Base-by-base conservation (phyloP, 2,888 invertebrate species). In the Adineta ricciae region DNA sequence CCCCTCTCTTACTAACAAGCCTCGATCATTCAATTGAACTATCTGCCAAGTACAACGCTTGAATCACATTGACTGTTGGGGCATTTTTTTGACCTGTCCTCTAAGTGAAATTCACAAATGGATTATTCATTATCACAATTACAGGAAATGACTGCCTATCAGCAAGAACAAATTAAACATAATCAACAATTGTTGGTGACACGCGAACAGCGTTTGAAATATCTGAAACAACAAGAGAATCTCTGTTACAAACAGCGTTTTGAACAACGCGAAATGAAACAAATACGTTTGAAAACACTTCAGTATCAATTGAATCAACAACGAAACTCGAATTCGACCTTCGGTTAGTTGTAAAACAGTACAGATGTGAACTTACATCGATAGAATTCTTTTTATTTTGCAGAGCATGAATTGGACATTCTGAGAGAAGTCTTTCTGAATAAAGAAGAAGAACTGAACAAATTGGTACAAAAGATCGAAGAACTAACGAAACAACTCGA, bases 401-500 rank as follows among this genome's bases (percentile, higher is more conserved):
- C n/a, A 52, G 73, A 36, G 41, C 38, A 95, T 90, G 97, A 97
- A 92, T 93, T 97, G 91, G 96, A 97, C 92, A 95, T 96, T 88
- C 96, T 96, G 90, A 94, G 96, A 89, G 95, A 96, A 87, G 93
- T 97, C 86, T 97, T 97, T 93, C 96, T 95, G 92, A 96, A 97
- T 90, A 97, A 97, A 90, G 97, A 97, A 91, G 96, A 96, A 91
- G 97, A 97, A 91, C 92, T 98, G 87, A 95, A 96, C 86, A 92
- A 96, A 92, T 97, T 97, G n/a, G 96, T 97, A 90, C 95, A 95
- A 89, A 96, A 96, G 92, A 97, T 97, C 89, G 97, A 98, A 89
- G 96, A 96, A 91, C 92, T 98, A 90, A 96, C 96, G 87, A 92
- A 94, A 88, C 97, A 98, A 92, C 92, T 98, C 87, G 97, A 98